Evolutionary conservation across 2,797 vertebrate species (phyloP).

Genomic region (Staurois parvus): DNA sequence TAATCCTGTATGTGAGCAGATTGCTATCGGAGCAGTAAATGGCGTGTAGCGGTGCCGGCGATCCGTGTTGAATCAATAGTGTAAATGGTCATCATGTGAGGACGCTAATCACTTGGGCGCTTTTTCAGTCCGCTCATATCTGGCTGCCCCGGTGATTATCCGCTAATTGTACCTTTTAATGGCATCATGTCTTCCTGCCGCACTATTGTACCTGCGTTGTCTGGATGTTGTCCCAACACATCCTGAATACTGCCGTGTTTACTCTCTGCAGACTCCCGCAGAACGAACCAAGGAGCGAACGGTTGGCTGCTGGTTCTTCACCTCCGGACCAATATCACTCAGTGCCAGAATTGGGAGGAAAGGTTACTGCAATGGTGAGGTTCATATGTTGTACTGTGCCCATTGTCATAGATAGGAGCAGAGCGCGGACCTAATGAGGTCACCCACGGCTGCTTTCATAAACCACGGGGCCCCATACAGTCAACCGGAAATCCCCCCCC

Average conservation of each 20-base stretch:
- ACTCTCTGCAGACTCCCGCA: conserved; percentile 76
- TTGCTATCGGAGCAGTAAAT: neutral
- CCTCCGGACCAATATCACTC: conserved; percentile 82
- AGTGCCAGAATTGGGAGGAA: conserved; percentile 84
- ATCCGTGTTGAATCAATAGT: conserved; percentile 27
- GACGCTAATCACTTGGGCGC: neutral
- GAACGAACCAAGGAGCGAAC: conserved; percentile 81
- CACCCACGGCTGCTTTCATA: no score
- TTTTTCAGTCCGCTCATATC: conserved; percentile 7
- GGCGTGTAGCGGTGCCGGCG: neutral
- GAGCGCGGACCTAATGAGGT: no score
- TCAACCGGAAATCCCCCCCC: no score
- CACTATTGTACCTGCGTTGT: conserved; percentile 6
- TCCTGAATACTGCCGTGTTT: neutral
- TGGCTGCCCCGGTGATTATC: conserved; percentile 4
- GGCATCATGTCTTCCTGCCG: neutral
- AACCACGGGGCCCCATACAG: no score
- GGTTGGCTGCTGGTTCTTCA: conserved; percentile 84
- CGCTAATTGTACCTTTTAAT: conserved; percentile 28
- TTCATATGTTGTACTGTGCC: neutral
- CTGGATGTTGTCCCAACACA: neutral
- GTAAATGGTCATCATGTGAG: conserved; percentile 20
- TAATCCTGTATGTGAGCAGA: neutral
- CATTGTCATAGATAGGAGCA: neutral
- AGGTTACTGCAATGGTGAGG: conserved; percentile 84